phyloP scores from a whole-genome alignment of 2,888 invertebrate species.

The Tribolium freemani region DNA sequence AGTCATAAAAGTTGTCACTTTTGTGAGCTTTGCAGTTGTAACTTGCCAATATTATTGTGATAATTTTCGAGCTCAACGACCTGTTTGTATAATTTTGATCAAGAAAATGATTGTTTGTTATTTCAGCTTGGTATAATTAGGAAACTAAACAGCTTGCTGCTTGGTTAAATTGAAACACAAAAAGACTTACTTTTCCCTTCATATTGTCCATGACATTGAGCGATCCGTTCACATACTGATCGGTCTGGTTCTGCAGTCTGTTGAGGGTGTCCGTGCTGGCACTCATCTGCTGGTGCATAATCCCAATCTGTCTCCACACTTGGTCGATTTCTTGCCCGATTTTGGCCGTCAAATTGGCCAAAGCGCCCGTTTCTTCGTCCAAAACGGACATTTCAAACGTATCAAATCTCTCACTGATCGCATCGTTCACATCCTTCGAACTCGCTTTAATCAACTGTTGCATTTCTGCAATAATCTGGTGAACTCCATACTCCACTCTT shows the following conservation, averaged over 20 bases:
- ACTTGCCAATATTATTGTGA: too few relatives aligned
- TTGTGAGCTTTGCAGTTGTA: too few relatives aligned
- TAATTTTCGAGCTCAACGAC: too few relatives aligned
- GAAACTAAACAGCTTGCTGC: neutral
- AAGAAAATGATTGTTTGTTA: too few relatives aligned
- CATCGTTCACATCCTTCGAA: slow-evolving; percentile 76
- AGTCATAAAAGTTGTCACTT: too few relatives aligned
- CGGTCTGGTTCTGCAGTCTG: slow-evolving; percentile 83
- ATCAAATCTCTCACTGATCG: slow-evolving; percentile 80
- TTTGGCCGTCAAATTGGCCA: slow-evolving; percentile 81
- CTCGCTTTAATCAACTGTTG: slow-evolving; percentile 78
- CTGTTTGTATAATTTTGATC: too few relatives aligned
- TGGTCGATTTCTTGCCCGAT: slow-evolving; percentile 87
- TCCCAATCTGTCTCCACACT: slow-evolving; percentile 92
- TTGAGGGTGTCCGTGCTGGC: slow-evolving; percentile 82
- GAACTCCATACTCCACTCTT: slow-evolving; percentile 86
- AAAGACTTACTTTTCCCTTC: slow-evolving; percentile 76
- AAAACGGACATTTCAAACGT: slow-evolving; percentile 78
- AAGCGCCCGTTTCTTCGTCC: slow-evolving; percentile 79
- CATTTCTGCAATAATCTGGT: slow-evolving; percentile 84
- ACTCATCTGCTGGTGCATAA: slow-evolving; percentile 87
- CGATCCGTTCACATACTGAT: slow-evolving; percentile 85
- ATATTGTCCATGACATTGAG: slow-evolving; percentile 82
- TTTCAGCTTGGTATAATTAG: too few relatives aligned
- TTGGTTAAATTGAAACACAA: neutral